Evolutionary conservation across 2,113 vertebrate genomes (phyloP).

Genomic region (Melanostigma gelatinosum): DNA sequence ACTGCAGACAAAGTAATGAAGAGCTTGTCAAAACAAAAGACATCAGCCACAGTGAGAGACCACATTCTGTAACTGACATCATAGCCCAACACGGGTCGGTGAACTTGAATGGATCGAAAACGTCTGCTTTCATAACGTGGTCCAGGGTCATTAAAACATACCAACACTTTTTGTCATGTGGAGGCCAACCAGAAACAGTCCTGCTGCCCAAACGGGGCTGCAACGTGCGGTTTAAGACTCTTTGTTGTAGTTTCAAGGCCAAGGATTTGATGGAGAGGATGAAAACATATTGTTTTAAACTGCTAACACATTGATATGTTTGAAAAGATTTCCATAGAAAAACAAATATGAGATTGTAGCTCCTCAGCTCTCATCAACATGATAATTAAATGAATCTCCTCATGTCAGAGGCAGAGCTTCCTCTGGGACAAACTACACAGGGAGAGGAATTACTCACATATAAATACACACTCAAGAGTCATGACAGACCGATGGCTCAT

Average conservation of each 20-base stretch:
- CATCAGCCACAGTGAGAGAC: background rate
- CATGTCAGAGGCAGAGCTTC: conserved; percentile 52
- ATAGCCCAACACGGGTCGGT: conserved; percentile 5
- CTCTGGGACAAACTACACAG: conserved; percentile 57
- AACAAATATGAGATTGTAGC: conserved; percentile 70
- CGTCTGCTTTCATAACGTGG: conserved; percentile 49
- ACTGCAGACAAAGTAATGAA: background rate
- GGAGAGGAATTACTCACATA: conserved; percentile 56
- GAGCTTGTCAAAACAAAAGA: conserved; percentile 23
- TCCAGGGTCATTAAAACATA: conserved; percentile 48
- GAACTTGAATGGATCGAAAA: conserved; percentile 43
- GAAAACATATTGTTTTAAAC: conserved; percentile 69
- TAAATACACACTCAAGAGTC: conserved; percentile 40
- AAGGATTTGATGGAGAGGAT: conserved; percentile 52
- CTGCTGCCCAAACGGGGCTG: conserved; percentile 41
- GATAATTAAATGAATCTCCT: conserved; percentile 73
- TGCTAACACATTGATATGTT: conserved; percentile 72
- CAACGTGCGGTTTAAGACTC: conserved; percentile 26
- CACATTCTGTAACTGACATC: conserved; percentile 42
- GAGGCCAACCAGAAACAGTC: conserved; percentile 56
- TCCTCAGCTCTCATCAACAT: conserved; percentile 68
- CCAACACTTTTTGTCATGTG: conserved; percentile 60
- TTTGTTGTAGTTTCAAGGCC: conserved; percentile 66
- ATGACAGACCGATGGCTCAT: conserved; percentile 52
- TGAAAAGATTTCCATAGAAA: conserved; percentile 70